Percentiles rank a stretch among this genome's conserved stretches.
Conservation (phyloP, 2,113 vertebrate species). For the Leucopsar rothschildi region DNA sequence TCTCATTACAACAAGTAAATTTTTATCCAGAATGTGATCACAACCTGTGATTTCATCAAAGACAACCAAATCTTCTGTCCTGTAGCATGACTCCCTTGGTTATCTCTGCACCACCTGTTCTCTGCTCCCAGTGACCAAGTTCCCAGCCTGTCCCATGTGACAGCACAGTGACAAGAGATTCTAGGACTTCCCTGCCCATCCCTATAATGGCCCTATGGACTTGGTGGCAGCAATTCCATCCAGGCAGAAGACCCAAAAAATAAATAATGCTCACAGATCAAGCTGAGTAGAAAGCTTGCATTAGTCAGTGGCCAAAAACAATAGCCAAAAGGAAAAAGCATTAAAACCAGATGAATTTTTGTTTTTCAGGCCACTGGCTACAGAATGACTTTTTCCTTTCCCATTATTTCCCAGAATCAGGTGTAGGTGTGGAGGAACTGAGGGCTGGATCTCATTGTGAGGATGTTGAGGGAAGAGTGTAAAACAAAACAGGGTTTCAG, state of each 20-base stretch:
- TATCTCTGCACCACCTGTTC: neutral
- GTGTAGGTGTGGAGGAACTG: neutral
- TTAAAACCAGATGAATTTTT: neutral
- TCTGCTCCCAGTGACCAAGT: neutral
- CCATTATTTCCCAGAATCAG: neutral
- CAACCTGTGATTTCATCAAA: neutral
- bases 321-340: neutral
- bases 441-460: neutral
- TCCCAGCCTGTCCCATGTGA: neutral
- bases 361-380: neutral
- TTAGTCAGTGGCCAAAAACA: neutral
- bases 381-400: neutral
- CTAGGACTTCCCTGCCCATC: neutral
- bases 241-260: neutral
- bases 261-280: neutral
- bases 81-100: neutral
- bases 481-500: neutral
- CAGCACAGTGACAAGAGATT: neutral
- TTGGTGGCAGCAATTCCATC: neutral
- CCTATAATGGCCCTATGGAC: neutral
- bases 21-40: neutral
- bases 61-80: neutral
- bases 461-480: neutral
- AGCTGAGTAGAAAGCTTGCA: neutral
- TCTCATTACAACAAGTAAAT: neutral